Conservation (phyloP, 2,113 vertebrate genomes). For the Malurus cyaneus region DNA sequence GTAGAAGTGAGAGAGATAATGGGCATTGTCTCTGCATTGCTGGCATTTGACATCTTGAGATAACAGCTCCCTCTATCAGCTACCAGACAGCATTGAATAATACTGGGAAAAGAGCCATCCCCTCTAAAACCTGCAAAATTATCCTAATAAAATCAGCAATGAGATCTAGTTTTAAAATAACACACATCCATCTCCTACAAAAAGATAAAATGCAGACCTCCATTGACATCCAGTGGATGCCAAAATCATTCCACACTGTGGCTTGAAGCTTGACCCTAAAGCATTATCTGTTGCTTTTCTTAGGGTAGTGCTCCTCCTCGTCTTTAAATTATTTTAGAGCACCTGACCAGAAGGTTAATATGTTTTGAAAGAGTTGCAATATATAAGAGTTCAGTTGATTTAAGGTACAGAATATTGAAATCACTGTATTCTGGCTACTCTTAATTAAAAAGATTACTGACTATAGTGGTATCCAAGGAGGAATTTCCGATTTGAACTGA, state of each 20-base stretch:
- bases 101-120: background rate
- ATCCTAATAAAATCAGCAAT: background rate
- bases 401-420: background rate
- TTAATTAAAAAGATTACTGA: slow-evolving; percentile 15
- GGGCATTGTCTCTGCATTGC: background rate
- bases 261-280: background rate
- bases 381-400: background rate
- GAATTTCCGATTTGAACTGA: slow-evolving; percentile 3
- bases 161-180: background rate
- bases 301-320: background rate
- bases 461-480: background rate
- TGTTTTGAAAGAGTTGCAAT: background rate
- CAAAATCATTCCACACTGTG: background rate
- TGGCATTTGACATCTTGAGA: background rate
- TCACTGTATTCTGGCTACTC: background rate
- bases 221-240: background rate
- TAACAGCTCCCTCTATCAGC: background rate
- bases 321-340: background rate
- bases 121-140: background rate
- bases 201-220: background rate
- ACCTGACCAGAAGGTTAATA: background rate
- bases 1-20: background rate
- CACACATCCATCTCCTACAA: background rate
- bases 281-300: background rate
- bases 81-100: background rate